These are phyloP conservation scores for Saimiri boliviensis DNA, from an alignment of 2,113 vertebrate species.

Conservation along the genomic window DNA sequence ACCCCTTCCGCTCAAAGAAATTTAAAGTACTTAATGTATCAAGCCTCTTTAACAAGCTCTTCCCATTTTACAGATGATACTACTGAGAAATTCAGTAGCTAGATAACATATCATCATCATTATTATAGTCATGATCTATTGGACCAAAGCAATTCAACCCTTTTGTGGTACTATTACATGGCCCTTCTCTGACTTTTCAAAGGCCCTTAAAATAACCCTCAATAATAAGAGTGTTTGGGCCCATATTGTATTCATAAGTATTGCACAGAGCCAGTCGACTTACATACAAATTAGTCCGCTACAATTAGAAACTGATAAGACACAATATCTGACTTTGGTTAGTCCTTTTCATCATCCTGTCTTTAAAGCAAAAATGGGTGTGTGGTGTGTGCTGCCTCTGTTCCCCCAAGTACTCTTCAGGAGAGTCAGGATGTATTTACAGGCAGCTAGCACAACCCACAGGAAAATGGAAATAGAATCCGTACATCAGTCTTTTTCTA, in stretches of 20 bases:
- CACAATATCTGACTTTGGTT: no score
- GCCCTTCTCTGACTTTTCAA: not conserved
- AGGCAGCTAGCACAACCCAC: accelerated
- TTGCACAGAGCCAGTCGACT: no score
- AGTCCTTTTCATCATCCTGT: not conserved
- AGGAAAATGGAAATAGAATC: not conserved
- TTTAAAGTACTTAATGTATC: not conserved
- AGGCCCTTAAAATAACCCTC: not conserved
- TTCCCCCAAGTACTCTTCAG: no score
- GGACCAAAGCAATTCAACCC: no score
- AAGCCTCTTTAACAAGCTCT: not conserved
- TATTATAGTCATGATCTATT: not conserved
- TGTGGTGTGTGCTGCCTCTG: not conserved
- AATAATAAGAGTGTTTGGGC: no score
- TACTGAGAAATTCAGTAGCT: not conserved
- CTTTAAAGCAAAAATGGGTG: not conserved
- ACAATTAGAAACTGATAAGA: not conserved
- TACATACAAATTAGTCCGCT: not conserved
- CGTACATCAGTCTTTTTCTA: not conserved
- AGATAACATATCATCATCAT: not conserved
- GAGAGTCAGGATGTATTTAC: not conserved
- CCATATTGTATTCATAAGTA: not conserved
- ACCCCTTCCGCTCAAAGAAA: not conserved
- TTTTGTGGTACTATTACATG: not conserved
- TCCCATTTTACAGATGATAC: not conserved